These are phyloP conservation scores for Drosophila aldrichi DNA, from an alignment of 2,888 invertebrate species.

Conservation along the genomic window DNA sequence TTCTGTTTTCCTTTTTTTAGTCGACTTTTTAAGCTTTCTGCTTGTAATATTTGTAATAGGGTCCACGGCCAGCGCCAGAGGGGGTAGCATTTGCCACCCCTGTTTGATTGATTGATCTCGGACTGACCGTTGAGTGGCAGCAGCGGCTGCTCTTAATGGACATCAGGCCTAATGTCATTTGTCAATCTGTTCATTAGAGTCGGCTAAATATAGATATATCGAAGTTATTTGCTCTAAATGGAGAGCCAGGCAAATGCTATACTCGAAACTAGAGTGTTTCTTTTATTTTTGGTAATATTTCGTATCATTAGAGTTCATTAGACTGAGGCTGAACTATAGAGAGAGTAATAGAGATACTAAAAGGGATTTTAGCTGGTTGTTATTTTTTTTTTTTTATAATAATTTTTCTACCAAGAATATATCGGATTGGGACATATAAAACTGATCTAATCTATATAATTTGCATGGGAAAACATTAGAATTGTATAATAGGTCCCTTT, in stretches of 20 bases:
- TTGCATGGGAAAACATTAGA: no score
- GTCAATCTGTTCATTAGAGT: constrained; percentile 52
- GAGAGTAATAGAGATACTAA: not conserved
- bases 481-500: no score
- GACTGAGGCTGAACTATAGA: no score
- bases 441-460: no score
- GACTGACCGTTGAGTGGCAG: constrained; percentile 73
- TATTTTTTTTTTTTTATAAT: no score
- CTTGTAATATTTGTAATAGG: constrained; percentile 27
- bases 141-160: constrained; percentile 67
- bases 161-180: constrained; percentile 71
- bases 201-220: constrained; percentile 6
- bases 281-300: not conserved
- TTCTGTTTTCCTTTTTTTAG: not conserved
- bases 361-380: no score
- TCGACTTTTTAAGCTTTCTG: constrained; percentile 63
- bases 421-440: no score
- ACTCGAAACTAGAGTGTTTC: constrained; percentile 3
- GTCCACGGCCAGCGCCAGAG: not conserved
- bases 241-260: constrained; percentile 15
- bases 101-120: constrained; percentile 73
- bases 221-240: constrained; percentile 24
- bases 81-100: constrained; percentile 41
- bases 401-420: no score
- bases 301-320: not conserved